Conservation (phyloP, 2,113 vertebrate species). For the Microcebus lehilahytsara region DNA sequence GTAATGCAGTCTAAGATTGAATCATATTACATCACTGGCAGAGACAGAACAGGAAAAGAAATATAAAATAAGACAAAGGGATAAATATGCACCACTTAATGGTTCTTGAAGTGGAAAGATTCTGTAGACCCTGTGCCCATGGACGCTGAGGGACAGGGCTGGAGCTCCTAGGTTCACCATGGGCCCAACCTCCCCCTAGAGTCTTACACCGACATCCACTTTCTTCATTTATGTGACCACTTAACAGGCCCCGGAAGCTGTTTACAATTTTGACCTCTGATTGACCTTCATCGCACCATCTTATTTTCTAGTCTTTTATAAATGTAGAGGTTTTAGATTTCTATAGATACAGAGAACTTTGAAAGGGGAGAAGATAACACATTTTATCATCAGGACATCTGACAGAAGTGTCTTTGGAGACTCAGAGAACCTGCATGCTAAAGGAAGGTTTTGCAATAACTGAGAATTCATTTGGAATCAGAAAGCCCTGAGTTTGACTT, state of each 20-base stretch:
- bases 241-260: neutral
- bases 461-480: neutral
- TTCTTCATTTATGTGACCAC: neutral
- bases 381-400: neutral
- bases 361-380: neutral
- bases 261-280: neutral
- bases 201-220: too few species aligned
- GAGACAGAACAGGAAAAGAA: neutral
- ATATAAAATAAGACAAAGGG: too few species aligned
- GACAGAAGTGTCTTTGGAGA: neutral
- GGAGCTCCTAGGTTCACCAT: rapidly evolving
- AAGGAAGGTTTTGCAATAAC: neutral
- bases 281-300: neutral
- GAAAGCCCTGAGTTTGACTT: neutral
- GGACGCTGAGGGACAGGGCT: neutral
- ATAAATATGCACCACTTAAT: rapidly evolving
- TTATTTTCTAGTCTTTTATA: neutral
- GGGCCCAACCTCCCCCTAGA: rapidly evolving
- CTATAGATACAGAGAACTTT: neutral
- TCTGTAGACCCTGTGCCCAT: too few species aligned
- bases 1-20: neutral
- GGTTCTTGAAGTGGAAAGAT: neutral
- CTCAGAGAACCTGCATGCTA: neutral
- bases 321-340: neutral
- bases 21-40: neutral